Evolutionary conservation across 1,140 invertebrate genomes (phyloP).

Genomic region (Drosophila auraria): DNA sequence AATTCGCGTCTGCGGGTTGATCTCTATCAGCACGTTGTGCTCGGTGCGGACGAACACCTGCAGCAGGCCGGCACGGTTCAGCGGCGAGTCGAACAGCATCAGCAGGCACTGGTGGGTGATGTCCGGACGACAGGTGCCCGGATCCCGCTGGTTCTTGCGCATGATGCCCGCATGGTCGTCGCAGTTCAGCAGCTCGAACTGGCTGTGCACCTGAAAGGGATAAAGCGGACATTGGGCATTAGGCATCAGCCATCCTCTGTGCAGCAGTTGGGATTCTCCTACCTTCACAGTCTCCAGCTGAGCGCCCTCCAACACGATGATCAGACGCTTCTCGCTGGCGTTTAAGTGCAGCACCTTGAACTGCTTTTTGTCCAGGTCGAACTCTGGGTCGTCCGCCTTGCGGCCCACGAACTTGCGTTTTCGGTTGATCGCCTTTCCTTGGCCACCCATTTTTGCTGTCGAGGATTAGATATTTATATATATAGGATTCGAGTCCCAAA

Average conservation of each 20-base stretch:
- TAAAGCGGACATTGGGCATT: constrained; percentile 22
- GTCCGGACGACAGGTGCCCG: constrained; percentile 95
- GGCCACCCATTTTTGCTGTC: constrained; percentile 58
- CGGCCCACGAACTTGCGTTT: constrained; percentile 74
- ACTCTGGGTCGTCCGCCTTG: constrained; percentile 77
- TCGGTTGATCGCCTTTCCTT: constrained; percentile 70
- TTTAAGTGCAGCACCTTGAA: constrained; percentile 77
- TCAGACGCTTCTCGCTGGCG: constrained; percentile 93
- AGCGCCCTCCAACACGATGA: constrained; percentile 96
- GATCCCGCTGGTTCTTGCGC: constrained; percentile 93
- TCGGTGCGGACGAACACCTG: constrained; percentile 98
- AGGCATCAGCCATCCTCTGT: neutral
- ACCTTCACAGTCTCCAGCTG: constrained; percentile 98
- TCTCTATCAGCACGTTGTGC: constrained; percentile 99
- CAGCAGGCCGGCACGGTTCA: constrained; percentile 95
- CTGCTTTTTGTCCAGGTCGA: constrained; percentile 80
- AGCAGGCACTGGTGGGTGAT: constrained; percentile 97
- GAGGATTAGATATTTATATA: neutral
- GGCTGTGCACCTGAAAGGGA: constrained; percentile 90
- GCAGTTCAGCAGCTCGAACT: constrained; percentile 96
- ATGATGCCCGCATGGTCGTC: constrained; percentile 95
- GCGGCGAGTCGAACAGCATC: constrained; percentile 98
- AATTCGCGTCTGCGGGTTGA: constrained; percentile 99
- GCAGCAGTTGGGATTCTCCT: constrained; percentile 9
- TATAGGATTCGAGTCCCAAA: neutral